A percentile compares a stretch with the other conserved stretches of the same genome.
phyloP scores from a whole-genome alignment of 1,140 invertebrate genomes.

The Saccostrea echinata region DNA sequence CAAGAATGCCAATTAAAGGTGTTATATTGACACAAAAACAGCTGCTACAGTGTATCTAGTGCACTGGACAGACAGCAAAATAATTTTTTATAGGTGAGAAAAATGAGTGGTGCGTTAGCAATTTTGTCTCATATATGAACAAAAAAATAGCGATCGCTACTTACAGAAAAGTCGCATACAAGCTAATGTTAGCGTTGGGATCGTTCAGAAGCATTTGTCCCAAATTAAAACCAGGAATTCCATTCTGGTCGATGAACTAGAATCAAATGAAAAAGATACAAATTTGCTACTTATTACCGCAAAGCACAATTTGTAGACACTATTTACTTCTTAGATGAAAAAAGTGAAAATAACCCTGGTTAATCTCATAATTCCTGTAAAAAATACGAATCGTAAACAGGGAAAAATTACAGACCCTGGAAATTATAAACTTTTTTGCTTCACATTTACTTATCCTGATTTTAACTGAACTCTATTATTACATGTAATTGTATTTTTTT shows the following conservation, averaged over 20 bases:
- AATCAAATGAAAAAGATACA: not conserved
- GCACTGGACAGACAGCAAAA: too few relatives aligned
- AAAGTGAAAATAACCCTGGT: not conserved
- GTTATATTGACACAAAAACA: too few relatives aligned
- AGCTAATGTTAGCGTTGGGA: conserved; percentile 50
- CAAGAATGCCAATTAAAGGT: too few relatives aligned
- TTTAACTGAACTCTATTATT: too few relatives aligned
- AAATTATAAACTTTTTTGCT: not conserved
- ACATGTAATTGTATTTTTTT: too few relatives aligned
- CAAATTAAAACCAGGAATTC: conserved; percentile 48
- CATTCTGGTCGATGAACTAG: conserved; percentile 54
- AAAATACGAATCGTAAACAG: not conserved
- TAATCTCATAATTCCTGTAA: too few relatives aligned
- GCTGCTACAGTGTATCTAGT: too few relatives aligned
- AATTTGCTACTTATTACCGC: not conserved
- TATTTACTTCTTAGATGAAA: not conserved
- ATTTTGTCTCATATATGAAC: too few relatives aligned
- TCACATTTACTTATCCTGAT: too few relatives aligned
- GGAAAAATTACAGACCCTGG: not conserved
- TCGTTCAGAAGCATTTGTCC: conserved; percentile 51
- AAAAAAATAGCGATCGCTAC: not conserved
- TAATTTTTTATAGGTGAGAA: too few relatives aligned
- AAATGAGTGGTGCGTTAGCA: too few relatives aligned
- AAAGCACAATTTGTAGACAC: not conserved
- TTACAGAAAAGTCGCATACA: conserved; percentile 56